Evolutionary conservation across 2,113 vertebrate genomes (phyloP).

Genomic region (Eidolon helvum): DNA sequence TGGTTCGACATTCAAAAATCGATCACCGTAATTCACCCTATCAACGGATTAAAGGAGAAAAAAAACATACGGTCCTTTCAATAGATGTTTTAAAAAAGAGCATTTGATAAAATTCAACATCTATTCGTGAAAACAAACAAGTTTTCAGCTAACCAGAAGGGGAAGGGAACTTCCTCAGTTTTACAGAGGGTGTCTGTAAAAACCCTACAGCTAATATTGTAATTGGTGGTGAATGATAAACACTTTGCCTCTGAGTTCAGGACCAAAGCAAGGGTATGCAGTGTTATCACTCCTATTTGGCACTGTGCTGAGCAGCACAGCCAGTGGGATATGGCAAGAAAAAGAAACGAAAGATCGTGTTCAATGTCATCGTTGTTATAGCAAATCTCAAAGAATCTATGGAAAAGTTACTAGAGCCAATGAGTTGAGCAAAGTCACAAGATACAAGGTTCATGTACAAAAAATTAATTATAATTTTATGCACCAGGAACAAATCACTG

Average conservation of each 20-base stretch:
- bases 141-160: background rate
- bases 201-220: background rate
- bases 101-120: background rate
- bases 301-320: fast-evolving
- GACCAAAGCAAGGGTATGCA: background rate
- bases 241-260: background rate
- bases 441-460: background rate
- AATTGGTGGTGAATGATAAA: background rate
- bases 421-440: too few species aligned
- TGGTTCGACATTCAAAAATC: background rate
- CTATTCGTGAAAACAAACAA: background rate
- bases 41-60: background rate
- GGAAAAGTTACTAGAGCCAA: background rate
- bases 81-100: background rate
- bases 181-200: background rate
- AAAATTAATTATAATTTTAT: background rate
- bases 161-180: background rate
- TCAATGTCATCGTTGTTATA: background rate
- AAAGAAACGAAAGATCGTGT: background rate
- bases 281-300: fast-evolving
- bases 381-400: background rate
- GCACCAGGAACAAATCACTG: background rate
- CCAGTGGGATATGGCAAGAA: background rate
- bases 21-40: background rate
- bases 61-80: background rate